Base-by-base conservation (phyloP, 2,797 vertebrate genomes). In the Pangasius djambal region DNA sequence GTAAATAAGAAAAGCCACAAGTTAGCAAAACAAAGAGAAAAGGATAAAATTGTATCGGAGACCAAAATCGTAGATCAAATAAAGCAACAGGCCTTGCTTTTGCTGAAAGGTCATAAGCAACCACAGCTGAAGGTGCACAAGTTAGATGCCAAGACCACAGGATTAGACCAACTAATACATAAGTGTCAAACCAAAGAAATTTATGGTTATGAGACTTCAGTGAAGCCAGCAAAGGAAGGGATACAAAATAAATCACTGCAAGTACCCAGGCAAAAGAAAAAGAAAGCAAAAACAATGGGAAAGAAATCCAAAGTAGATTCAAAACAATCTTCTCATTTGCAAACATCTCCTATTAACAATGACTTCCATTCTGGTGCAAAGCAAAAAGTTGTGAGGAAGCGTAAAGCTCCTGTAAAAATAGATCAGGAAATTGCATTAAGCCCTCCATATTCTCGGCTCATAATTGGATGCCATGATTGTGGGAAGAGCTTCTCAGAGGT, bases 71-170 rank as follows among this genome's bases (percentile, higher is more conserved):
- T 87, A 31, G 90, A 91, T 70, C 90, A 92, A 75, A 83, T 93
- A 63, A 92, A 92, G 72, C 87, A 92, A 78, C 89, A 86, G 90
- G 86, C 79, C 22, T 89, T 70, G 88, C 95, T 96, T 67, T 89
- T 97, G 72, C 92, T 97, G 37, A 96, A 96, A 92, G 96, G 96
- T 67, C 96, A 96, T 89, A 97, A 96, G 92, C 96, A 97, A 89
- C 96, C 96, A 25, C 96, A 96, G 86, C 90, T 97, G 6, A 97
- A 97, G 89, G 96, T 97, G 89, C 94, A 97, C 91, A 97, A 97
- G 91, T 90, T 97, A 82, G 96, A 97, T 91, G 94, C 96, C 50
- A 95, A 95, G 87, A 90, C 95, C 77, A 92, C 95, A 25, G 89
- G 90, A 57, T 92, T 92, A 77, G 91, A 89, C 16, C 85, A 90